Evolutionary conservation across 1,140 invertebrate species (phyloP), one percentile per base, ranked within the genome.

Genomic region (Ceratosolen solmsi): DNA sequence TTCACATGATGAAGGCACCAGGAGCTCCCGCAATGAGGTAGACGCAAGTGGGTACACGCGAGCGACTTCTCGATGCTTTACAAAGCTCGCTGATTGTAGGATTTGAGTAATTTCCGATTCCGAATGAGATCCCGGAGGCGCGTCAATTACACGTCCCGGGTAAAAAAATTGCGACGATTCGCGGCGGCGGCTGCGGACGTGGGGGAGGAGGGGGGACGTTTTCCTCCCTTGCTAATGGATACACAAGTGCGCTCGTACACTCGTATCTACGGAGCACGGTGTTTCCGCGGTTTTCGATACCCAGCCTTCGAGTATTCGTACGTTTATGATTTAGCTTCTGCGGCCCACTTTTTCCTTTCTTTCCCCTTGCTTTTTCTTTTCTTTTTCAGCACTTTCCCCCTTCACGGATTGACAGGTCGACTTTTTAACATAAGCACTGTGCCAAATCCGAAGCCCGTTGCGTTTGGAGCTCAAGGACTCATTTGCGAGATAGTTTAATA

Each of bases 31-130:
- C 15, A 33, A 65, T 15, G 30, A n/a, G 33, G 7, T n/a, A 68
- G 63, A 63, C 11, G 27, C n/a, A 63, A 9, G 38, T 3, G 13
- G n/a, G 27, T 68, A 68, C n/a, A 70, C 5, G 51, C 68, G n/a
- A 74, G 25, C 33, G 56, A 60, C 22, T 30, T 46, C 49, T 60
- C 25, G 68, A 68, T 1, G 8, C 4, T 22, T 68, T 56, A 70
- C 46, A 70, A 70, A 78, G 46, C 38, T 49, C 74, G 30, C 46
- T 70, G 76, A 78, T 78, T 70, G 60, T 68, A 25, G 41, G 56
- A 54, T 46, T 58, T 49, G 22, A 72, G 51, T 27, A 38, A 79
- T 79, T 79, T 58, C 77, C 77, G 49, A 79, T 41, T 33, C 20
- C 60, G 70, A 78, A 78, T 70, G 76, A 78, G 25, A 75, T 75